Conservation (phyloP, 2,888 invertebrate genomes). For the Nephrocerus scutellatus region DNA sequence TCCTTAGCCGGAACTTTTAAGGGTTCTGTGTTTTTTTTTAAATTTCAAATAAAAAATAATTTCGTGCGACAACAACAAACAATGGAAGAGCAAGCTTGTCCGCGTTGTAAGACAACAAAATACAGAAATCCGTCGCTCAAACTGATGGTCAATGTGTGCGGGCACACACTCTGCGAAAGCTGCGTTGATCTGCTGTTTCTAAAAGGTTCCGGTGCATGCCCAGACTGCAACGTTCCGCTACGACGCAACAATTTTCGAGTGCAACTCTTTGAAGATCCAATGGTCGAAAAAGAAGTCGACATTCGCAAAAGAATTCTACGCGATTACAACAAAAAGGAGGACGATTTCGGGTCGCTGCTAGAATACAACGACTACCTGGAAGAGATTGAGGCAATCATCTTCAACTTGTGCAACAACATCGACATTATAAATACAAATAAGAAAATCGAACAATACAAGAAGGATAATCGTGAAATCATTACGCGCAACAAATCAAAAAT, state of each 20-base stretch:
- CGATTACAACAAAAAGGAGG: conserved; percentile 92
- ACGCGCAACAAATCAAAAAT: conserved; percentile 71
- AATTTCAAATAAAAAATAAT: background rate
- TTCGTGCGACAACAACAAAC: background rate
- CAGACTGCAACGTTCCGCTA: conserved; percentile 84
- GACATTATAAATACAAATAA: conserved; percentile 84
- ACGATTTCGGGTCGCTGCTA: conserved; percentile 74
- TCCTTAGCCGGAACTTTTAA: too few relatives aligned
- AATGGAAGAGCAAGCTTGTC: conserved; percentile 55
- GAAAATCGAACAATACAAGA: conserved; percentile 83
- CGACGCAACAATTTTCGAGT: conserved; percentile 85
- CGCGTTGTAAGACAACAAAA: conserved; percentile 93
- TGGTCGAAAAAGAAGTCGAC: conserved; percentile 96
- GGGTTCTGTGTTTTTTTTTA: background rate
- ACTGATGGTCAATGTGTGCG: conserved; percentile 97
- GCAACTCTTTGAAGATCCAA: conserved; percentile 92
- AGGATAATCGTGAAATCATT: conserved; percentile 79
- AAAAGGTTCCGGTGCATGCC: conserved; percentile 94
- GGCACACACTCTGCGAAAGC: conserved; percentile 94
- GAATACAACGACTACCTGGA: conserved; percentile 97
- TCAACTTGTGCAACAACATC: conserved; percentile 81
- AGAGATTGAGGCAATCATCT: conserved; percentile 86
- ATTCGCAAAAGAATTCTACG: conserved; percentile 80
- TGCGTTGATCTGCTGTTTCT: conserved; percentile 94
- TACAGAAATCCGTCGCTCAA: conserved; percentile 94